Conservation (phyloP, 1,140 invertebrate genomes). For the Acromyrmex echinatior region DNA sequence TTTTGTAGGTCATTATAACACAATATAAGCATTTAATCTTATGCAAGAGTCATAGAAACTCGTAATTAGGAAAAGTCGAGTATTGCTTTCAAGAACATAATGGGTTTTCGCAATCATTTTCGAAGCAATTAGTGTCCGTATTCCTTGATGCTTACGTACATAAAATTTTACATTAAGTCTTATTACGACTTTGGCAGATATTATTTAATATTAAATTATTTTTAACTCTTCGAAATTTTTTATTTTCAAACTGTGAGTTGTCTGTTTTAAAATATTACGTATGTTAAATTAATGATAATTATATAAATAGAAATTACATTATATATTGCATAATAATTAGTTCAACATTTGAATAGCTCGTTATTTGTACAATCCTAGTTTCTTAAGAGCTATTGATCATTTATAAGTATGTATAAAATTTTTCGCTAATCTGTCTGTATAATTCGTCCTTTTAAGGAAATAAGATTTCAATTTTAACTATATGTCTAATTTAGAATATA, state of each 20-base stretch:
- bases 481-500: background rate
- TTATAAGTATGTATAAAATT: background rate
- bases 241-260: background rate
- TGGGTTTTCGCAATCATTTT: background rate
- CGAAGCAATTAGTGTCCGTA: conserved; percentile 8
- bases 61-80: background rate
- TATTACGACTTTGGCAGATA: background rate
- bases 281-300: background rate
- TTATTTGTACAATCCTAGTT: background rate
- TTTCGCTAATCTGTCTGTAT: background rate
- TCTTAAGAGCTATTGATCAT: background rate
- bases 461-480: conserved; percentile 9
- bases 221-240: background rate
- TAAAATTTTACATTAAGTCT: conserved; percentile 20
- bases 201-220: conserved; percentile 3
- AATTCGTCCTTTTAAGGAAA: background rate
- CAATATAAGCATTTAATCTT: background rate
- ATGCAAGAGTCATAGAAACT: background rate
- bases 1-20: no score
- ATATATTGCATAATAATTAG: background rate
- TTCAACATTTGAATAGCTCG: background rate
- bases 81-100: conserved; percentile 7
- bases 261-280: background rate
- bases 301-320: background rate
- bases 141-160: conserved; percentile 13